Evolutionary conservation across 2,797 vertebrate genomes (phyloP).

Genomic region (Phataginus tetradactyla): DNA sequence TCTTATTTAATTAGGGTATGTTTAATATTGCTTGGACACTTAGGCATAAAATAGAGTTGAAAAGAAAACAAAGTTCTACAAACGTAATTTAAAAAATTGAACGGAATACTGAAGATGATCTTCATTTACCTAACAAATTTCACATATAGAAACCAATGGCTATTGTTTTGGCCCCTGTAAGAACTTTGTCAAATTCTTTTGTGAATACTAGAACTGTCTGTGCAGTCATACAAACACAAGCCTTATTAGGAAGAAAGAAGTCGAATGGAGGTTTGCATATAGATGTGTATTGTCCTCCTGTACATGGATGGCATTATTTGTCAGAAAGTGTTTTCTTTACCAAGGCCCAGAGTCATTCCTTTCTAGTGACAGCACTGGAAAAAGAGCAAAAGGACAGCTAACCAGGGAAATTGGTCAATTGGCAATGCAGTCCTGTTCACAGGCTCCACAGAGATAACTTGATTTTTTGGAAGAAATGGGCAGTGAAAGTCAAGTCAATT

Average conservation of each 20-base stretch:
- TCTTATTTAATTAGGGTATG: neutral
- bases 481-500: constrained; percentile 85
- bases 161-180: neutral
- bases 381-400: constrained; percentile 71
- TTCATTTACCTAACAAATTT: neutral
- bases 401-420: constrained; percentile 84
- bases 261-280: neutral
- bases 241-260: neutral
- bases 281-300: neutral
- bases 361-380: constrained; percentile 72
- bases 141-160: neutral
- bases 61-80: neutral
- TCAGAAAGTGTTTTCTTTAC: constrained; percentile 54
- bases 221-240: neutral
- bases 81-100: neutral
- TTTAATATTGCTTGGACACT: neutral
- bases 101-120: neutral
- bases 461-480: constrained; percentile 80
- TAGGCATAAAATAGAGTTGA: neutral
- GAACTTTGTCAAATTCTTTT: neutral
- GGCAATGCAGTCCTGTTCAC: constrained; percentile 78
- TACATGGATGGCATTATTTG: constrained; percentile 39
- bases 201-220: neutral
- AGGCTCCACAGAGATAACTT: constrained; percentile 84
- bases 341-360: constrained; percentile 71